These are phyloP conservation scores for Pampusana beccarii DNA, from an alignment of 2,113 vertebrate genomes.

Conservation along the genomic window DNA sequence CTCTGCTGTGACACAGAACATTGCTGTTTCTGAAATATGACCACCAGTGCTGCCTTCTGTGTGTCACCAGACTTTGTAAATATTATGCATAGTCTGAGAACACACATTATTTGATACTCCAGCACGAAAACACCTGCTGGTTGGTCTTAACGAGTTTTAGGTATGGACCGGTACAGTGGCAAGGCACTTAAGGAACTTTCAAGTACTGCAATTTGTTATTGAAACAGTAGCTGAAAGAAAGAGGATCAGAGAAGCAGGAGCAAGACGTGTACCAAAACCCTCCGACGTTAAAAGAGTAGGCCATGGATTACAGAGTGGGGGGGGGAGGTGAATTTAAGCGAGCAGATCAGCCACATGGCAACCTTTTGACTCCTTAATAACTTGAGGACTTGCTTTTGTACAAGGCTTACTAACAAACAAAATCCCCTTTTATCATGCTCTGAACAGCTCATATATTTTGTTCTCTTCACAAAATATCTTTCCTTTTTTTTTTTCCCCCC, in stretches of 20 bases:
- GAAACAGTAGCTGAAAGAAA: background rate
- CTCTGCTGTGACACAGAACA: background rate
- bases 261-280: background rate
- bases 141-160: background rate
- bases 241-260: background rate
- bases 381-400: background rate
- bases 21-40: background rate
- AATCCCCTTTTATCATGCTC: background rate
- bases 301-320: background rate
- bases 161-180: background rate
- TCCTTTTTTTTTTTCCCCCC: background rate
- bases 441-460: background rate
- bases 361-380: background rate
- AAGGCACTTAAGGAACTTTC: background rate
- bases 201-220: background rate
- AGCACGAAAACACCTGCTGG: background rate
- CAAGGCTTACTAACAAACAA: background rate
- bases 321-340: fast-evolving
- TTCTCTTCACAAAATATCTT: background rate
- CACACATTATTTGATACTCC: background rate
- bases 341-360: background rate
- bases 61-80: background rate
- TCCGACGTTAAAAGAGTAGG: background rate
- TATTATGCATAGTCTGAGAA: background rate
- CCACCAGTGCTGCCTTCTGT: background rate